These are phyloP conservation scores for Lacerta viridis DNA, from an alignment of 2,797 vertebrate genomes.

Conservation along the genomic window DNA sequence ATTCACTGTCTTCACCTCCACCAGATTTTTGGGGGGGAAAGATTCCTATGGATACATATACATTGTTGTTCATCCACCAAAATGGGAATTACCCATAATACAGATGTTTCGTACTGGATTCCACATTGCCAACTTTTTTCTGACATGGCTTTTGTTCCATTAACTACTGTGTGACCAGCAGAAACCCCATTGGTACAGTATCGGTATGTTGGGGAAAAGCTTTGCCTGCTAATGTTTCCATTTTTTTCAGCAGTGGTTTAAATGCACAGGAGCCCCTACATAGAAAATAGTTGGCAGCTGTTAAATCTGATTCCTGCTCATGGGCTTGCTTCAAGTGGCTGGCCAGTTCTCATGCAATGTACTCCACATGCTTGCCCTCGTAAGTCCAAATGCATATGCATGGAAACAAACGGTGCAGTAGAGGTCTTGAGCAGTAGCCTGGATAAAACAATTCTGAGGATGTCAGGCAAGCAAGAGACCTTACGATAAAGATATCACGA, in stretches of 20 bases:
- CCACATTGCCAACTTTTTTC: background rate
- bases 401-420: background rate
- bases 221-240: background rate
- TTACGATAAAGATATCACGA: background rate
- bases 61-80: background rate
- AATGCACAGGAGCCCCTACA: background rate
- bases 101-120: background rate
- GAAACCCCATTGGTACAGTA: background rate
- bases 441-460: background rate
- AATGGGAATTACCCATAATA: background rate
- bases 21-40: background rate
- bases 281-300: background rate
- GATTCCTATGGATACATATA: background rate
- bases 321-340: background rate
- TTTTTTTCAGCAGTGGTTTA: background rate
- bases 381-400: background rate
- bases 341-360: background rate
- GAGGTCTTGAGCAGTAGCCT: background rate
- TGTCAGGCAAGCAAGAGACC: background rate
- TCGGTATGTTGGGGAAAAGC: background rate
- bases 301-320: background rate
- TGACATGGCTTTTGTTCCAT: constrained; percentile 2
- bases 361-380: background rate
- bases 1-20: background rate
- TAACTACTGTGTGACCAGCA: background rate